Percentiles rank a stretch among this genome's conserved stretches.
Conservation (phyloP, 2,888 invertebrate species). For the Caenorhabditis imperialis region DNA sequence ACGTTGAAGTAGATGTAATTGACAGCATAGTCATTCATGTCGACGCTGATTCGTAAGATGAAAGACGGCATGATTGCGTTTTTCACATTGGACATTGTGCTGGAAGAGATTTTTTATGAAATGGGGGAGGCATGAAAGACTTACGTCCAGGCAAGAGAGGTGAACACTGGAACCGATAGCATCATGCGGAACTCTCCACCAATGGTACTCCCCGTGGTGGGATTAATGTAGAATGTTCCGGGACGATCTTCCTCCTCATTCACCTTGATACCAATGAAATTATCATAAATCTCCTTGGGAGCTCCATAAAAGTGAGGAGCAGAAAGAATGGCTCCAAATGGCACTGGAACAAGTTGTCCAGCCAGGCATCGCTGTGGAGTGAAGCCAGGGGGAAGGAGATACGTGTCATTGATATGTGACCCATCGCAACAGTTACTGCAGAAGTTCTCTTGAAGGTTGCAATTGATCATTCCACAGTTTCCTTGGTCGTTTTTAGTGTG, state of each 20-base stretch:
- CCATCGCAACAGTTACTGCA: slow-evolving; percentile 56
- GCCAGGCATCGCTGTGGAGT: slow-evolving; percentile 69
- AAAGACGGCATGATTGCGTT: slow-evolving; percentile 63
- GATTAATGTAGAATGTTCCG: slow-evolving; percentile 67
- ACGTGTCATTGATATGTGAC: slow-evolving; percentile 46
- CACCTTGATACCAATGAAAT: slow-evolving; percentile 61
- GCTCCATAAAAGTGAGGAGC: slow-evolving; percentile 71
- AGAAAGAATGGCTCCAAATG: slow-evolving; percentile 67
- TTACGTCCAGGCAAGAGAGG: slow-evolving; percentile 40
- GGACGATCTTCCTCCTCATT: slow-evolving; percentile 53
- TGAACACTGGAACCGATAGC: slow-evolving; percentile 65
- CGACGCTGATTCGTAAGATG: slow-evolving; percentile 55
- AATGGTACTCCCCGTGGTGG: slow-evolving; percentile 68
- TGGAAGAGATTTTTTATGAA: slow-evolving; percentile 9
- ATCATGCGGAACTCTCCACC: slow-evolving; percentile 67
- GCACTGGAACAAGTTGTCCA: slow-evolving; percentile 58
- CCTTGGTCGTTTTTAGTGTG: slow-evolving; percentile 49
- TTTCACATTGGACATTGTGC: slow-evolving; percentile 35
- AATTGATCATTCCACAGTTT: slow-evolving; percentile 45
- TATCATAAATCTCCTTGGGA: slow-evolving; percentile 56
- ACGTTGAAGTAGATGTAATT: slow-evolving; percentile 57
- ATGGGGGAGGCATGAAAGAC: slow-evolving; percentile 3
- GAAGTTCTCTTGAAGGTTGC: slow-evolving; percentile 44
- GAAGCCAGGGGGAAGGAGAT: slow-evolving; percentile 68
- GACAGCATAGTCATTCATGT: slow-evolving; percentile 60